Evolutionary conservation across 2,888 invertebrate genomes (phyloP).

Genomic region (Adineta ricciae): DNA sequence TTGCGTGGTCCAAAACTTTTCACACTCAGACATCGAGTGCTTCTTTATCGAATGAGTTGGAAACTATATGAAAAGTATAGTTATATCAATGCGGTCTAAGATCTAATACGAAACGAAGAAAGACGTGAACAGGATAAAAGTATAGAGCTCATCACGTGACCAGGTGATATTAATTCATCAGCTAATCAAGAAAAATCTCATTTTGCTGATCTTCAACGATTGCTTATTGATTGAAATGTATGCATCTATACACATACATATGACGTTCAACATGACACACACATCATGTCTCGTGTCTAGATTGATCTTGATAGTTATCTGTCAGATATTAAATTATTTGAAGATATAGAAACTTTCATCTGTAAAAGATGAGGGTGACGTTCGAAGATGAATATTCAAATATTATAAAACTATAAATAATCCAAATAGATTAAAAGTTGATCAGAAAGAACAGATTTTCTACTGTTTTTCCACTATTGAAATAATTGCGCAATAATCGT

Average conservation of each 20-base stretch:
- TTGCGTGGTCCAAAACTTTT: too few relatives aligned
- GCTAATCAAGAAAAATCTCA: too few relatives aligned
- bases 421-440: neutral
- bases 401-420: neutral
- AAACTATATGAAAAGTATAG: too few relatives aligned
- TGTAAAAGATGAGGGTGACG: too few relatives aligned
- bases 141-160: too few relatives aligned
- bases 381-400: neutral
- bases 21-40: too few relatives aligned
- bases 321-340: neutral
- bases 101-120: too few relatives aligned
- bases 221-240: neutral
- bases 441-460: neutral
- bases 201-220: neutral
- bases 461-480: neutral
- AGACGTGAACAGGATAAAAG: too few relatives aligned
- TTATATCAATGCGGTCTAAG: too few relatives aligned
- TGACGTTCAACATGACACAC: neutral
- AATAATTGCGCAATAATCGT: neutral
- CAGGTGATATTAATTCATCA: too few relatives aligned
- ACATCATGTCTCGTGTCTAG: neutral
- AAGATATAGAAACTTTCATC: too few relatives aligned
- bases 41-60: too few relatives aligned
- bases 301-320: neutral
- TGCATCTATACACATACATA: neutral